Evolutionary conservation across 23 tunicate species (phyloP).

Genomic region (Botrylloides violaceus): DNA sequence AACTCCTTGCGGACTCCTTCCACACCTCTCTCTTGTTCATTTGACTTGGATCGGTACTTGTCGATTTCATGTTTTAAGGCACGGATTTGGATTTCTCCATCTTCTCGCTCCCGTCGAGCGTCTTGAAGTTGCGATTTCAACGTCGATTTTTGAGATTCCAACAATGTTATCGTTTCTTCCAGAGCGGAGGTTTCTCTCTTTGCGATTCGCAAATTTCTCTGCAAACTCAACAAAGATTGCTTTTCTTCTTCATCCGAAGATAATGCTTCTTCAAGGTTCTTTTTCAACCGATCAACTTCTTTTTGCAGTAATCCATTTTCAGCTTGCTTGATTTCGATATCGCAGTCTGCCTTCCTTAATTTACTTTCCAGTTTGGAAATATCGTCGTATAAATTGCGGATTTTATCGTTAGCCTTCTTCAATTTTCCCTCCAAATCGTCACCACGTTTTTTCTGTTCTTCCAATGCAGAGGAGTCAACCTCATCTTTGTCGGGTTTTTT

Average conservation of each 20-base stretch:
- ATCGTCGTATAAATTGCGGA: slow-evolving; percentile 39
- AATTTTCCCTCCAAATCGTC: slow-evolving; percentile 46
- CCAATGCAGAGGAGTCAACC: slow-evolving; percentile 15
- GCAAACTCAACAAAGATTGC: slow-evolving; percentile 3
- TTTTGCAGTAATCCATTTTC: slow-evolving; percentile 13
- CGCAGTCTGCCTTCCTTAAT: slow-evolving; percentile 28
- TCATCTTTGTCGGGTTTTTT: slow-evolving; percentile 13
- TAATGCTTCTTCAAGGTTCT: slow-evolving; percentile 11
- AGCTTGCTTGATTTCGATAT: slow-evolving; percentile 14
- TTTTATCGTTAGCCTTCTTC: slow-evolving; percentile 37
- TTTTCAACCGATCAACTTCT: slow-evolving; percentile 3
- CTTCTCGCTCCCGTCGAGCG: slow-evolving; percentile 65
- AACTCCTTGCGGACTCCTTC: slow-evolving; percentile 53
- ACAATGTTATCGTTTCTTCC: slow-evolving; percentile 31
- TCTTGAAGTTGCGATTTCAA: slow-evolving; percentile 48
- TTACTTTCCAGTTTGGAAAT: slow-evolving; percentile 40
- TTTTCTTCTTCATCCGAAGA: slow-evolving; percentile 20
- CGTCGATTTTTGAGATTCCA: slow-evolving; percentile 54
- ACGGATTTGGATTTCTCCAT: slow-evolving; percentile 42
- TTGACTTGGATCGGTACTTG: not conserved
- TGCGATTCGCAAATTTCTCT: not conserved
- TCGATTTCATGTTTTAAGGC: not conserved
- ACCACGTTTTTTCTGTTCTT: slow-evolving; percentile 33
- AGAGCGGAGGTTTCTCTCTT: slow-evolving; percentile 31
- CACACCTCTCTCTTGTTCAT: slow-evolving; percentile 39